Evolutionary conservation across 2,113 vertebrate species (phyloP).

Genomic region (Myanophis thanlyinensis): DNA sequence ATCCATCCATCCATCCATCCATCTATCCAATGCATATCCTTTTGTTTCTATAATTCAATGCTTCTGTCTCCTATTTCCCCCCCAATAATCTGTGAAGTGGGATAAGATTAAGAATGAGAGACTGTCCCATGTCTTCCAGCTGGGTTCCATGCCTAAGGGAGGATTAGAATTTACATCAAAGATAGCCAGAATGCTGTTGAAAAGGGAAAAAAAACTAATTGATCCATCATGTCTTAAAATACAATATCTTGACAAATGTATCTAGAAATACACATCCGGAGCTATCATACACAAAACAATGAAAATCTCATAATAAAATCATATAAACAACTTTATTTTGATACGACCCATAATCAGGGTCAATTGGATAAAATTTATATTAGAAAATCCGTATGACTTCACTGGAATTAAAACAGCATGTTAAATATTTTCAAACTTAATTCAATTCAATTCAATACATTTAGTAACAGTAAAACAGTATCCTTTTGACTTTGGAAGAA

Average conservation of each 20-base stretch:
- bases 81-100: not conserved
- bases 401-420: not conserved
- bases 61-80: not conserved
- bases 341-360: not conserved
- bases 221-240: not conserved
- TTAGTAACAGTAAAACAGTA: not conserved
- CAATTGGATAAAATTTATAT: not conserved
- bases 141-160: not conserved
- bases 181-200: accelerated
- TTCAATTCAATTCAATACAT: too few relatives aligned
- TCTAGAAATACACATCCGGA: not conserved
- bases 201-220: conserved; percentile 14
- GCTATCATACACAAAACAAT: conserved; percentile 3
- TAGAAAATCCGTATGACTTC: not conserved
- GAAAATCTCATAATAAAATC: not conserved
- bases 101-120: not conserved
- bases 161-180: not conserved
- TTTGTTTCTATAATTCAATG: not conserved
- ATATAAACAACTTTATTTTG: not conserved
- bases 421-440: not conserved
- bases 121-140: not conserved
- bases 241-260: not conserved
- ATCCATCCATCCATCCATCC: not conserved
- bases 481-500: not conserved
- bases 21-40: not conserved